Percentiles rank a stretch among this genome's conserved stretches.
These are phyloP conservation scores for Halcyon smyrnensis DNA, from an alignment of 2,797 vertebrate species.

Conservation along the genomic window DNA sequence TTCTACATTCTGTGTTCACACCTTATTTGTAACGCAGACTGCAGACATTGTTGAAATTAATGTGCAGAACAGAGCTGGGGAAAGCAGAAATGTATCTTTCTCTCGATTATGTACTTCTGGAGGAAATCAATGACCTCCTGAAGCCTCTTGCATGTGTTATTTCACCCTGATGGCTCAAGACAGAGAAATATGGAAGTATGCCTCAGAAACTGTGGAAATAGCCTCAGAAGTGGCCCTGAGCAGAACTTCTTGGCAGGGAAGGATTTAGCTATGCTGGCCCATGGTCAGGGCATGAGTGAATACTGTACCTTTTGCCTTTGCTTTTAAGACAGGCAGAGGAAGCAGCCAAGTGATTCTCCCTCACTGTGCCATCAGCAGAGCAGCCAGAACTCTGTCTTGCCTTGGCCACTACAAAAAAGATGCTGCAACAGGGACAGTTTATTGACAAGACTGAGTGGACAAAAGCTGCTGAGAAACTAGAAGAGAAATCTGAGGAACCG, in stretches of 20 bases:
- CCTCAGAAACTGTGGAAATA: neutral
- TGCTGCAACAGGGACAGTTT: neutral
- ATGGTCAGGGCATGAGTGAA: no score
- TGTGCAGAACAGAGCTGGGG: neutral
- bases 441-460: neutral
- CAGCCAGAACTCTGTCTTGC: neutral
- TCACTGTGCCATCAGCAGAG: neutral
- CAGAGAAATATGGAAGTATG: neutral
- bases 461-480: neutral
- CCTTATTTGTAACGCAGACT: neutral
- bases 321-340: neutral
- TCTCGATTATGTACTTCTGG: neutral
- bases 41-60: neutral
- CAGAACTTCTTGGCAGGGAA: neutral
- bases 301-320: neutral
- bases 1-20: neutral
- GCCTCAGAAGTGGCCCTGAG: neutral
- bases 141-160: neutral
- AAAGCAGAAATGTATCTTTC: neutral
- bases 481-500: neutral
- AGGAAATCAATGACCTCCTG: neutral
- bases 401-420: neutral
- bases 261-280: neutral
- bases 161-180: neutral
- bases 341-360: neutral